Conservation (phyloP, 2,797 vertebrate genomes). For the Gobio occitaniae region DNA sequence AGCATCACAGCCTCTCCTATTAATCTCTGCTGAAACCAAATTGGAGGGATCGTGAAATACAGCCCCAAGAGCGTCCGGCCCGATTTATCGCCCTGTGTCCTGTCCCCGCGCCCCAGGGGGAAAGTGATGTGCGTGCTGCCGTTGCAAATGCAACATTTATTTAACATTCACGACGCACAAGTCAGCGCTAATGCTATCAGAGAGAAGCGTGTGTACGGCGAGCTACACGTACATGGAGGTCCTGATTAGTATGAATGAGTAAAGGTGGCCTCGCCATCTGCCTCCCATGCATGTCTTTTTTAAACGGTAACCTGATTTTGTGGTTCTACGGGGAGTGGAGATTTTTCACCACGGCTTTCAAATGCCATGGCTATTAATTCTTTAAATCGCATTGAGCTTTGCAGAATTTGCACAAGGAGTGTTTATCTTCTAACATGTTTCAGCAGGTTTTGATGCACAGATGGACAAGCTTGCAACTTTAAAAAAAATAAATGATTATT, state of each 20-base stretch:
- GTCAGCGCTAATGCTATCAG: constrained; percentile 52
- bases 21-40: constrained; percentile 93
- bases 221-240: constrained; percentile 23
- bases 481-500: no score
- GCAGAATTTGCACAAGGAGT: neutral
- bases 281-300: constrained; percentile 32
- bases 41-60: constrained; percentile 78
- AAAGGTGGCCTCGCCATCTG: constrained; percentile 50
- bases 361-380: constrained; percentile 45
- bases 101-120: constrained; percentile 26
- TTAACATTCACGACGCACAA: constrained; percentile 53
- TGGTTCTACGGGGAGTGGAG: neutral
- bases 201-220: constrained; percentile 17
- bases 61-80: constrained; percentile 35
- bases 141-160: constrained; percentile 71
- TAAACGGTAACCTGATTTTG: constrained; percentile 46
- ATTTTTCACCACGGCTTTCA: constrained; percentile 37
- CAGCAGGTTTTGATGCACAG: neutral
- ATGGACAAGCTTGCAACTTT: neutral
- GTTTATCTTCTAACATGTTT: constrained; percentile 8
- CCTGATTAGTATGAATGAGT: constrained; percentile 46
- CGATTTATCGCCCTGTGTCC: constrained; percentile 48
- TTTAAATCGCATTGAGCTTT: constrained; percentile 35
- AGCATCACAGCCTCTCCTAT: constrained; percentile 85
- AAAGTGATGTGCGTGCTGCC: constrained; percentile 58